Evolutionary conservation across 2,113 vertebrate species (phyloP), one percentile per base, ranked within the genome.

Genomic region (Clupea harengus): DNA sequence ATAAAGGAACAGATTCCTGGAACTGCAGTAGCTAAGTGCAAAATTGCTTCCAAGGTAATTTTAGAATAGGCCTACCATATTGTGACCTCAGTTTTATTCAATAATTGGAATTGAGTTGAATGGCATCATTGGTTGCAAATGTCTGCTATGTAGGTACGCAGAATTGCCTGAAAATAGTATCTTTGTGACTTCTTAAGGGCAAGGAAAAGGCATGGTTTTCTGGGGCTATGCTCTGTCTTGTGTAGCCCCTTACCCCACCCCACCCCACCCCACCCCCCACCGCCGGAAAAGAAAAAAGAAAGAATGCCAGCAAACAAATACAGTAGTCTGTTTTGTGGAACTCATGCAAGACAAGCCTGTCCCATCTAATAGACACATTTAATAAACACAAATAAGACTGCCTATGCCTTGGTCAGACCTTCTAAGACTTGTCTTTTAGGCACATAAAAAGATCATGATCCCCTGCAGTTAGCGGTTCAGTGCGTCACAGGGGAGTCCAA

Each of bases 181-280:
- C 85, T 91, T 89, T 92, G 89, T 86, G 50, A 85, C 88, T 83
- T 85, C 72, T 85, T 88, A 18, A 85, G 84, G 88, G 57, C 86
- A 88, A 39, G 84, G 89, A 91, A 89, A 84, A 39, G 28, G 20
- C 78, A 44, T 46, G 44, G 49, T 81, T 85, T 83, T 52, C 49
- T 28, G 32, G 13, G 81, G 64, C n/a, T 18, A 10, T 15, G 64
- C 10, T 32, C 72, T 78, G 25, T 15, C 28, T 72, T 28, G 25
- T 17, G 32, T 32, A 78, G n/a, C 6, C n/a, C n/a, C 22, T 39
- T 11, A 15, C 50, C 22, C 10, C 10, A 78, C 64, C 64, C 64
- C 64, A 72, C n/a, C 64, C 64, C 64, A 72, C n/a, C 18, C 18
- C 57, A 39, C 39, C 25, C 7, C n/a, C 25, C 15, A 25, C 64